These are phyloP conservation scores for Anseranas semipalmata DNA, from an alignment of 2,113 vertebrate species.

Conservation along the genomic window DNA sequence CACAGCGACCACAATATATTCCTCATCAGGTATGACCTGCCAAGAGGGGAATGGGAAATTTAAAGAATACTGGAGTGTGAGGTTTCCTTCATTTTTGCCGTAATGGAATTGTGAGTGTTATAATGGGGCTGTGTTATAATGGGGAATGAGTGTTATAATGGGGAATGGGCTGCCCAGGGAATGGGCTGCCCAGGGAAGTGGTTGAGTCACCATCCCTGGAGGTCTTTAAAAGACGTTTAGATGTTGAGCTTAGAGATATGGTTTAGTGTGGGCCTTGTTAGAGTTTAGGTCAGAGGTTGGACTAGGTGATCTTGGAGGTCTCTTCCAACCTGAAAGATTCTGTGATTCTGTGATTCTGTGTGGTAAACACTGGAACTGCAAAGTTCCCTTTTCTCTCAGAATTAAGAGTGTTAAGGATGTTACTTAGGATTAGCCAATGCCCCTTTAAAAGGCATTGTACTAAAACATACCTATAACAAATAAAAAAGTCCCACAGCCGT, in stretches of 20 bases:
- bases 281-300: no score
- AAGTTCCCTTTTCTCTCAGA: background rate
- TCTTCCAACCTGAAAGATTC: no score
- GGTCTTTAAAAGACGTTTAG: no score
- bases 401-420: background rate
- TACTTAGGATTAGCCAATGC: background rate
- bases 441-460: background rate
- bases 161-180: no score
- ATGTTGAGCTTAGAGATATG: no score
- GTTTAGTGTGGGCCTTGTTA: no score
- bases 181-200: no score
- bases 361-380: background rate
- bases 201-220: no score
- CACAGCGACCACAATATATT: constrained; percentile 81
- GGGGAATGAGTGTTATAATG: no score
- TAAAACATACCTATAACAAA: background rate
- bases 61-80: background rate
- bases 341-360: no score
- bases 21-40: constrained; percentile 82
- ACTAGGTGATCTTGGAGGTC: no score
- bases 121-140: no score
- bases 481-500: background rate
- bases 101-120: background rate
- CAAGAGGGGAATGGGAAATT: background rate
- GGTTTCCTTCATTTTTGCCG: background rate